These are phyloP conservation scores for Xestia rhomboidea DNA, from an alignment of 2,888 invertebrate species.

Conservation along the genomic window DNA sequence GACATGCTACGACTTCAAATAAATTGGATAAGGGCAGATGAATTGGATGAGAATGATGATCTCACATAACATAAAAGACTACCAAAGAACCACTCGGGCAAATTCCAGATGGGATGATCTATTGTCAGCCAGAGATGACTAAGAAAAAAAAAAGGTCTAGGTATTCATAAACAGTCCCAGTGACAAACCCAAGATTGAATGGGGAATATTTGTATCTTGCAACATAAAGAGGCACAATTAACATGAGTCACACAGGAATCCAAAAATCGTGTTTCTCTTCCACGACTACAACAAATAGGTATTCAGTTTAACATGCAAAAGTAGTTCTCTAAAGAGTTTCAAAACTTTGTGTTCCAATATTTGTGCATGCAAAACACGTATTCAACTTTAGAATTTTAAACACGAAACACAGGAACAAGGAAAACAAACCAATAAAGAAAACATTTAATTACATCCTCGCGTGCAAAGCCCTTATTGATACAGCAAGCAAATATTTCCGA, in stretches of 20 bases:
- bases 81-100: neutral
- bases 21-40: neutral
- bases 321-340: neutral
- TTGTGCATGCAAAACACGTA: constrained; percentile 19
- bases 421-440: constrained; percentile 56
- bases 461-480: constrained; percentile 45
- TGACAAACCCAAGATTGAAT: neutral
- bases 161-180: neutral
- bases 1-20: neutral
- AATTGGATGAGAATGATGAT: neutral
- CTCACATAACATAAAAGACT: neutral
- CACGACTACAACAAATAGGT: neutral
- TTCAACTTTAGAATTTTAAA: constrained; percentile 5
- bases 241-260: constrained; percentile 6
- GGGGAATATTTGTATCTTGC: constrained; percentile 1
- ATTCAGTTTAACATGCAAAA: neutral
- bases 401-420: constrained; percentile 25
- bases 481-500: constrained; percentile 36
- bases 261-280: neutral
- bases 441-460: constrained; percentile 59
- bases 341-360: constrained; percentile 13
- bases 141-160: neutral
- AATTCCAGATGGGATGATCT: neutral
- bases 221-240: neutral
- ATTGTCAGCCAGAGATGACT: constrained; percentile 2